Evolutionary conservation across 2,113 vertebrate genomes (phyloP), one percentile per base, ranked within the genome.

Genomic region (Uropsilus gracilis): DNA sequence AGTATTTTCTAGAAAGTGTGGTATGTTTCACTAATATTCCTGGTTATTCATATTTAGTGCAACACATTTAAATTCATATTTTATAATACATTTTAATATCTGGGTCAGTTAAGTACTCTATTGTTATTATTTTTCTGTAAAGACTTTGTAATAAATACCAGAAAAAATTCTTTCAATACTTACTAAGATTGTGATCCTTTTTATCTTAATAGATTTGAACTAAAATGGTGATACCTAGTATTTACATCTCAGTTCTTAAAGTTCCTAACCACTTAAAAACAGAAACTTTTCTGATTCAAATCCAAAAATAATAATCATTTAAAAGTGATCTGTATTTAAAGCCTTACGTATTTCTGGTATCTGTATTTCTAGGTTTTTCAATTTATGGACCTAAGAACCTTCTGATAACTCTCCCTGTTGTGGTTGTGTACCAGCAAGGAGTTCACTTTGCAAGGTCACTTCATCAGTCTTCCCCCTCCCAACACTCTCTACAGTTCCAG

Each of bases 381-480:
- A n/a, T 53, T 71, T 72, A 72, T 48, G 68, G 71, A 69, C 28
- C 72, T 86, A 88, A 95, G 84, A 68, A 20, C 42, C 69, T 92
- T 92, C 87, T 88, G 64, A 42, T 73, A 87, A 48, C 46, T 90
- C 87, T 86, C 77, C 50, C 39, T 18, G 1, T 71, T 8, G 22
- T 48, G 53, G 34, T 80, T 71, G 94, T 44, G 86, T 84, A 32
- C 9, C 89, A n/a, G 20, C 11, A 2, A 85, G 24, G 44, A 30
- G 48, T 89, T 95, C 57, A 69, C 44, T 96, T 85, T 85, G n/a
- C 30, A 69, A 91, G 46, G 59, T 91, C 78, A 96, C 16, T 89
- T 95, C 83, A 55, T 92, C 73, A 28, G 50, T 9, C 90, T 81
- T 93, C 76, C 53, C 22, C 1, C 5, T n/a, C 37, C 42, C 50